Evolutionary conservation across 2,113 vertebrate species (phyloP), one percentile per base, ranked within the genome.

Genomic region (Columba janthina): DNA sequence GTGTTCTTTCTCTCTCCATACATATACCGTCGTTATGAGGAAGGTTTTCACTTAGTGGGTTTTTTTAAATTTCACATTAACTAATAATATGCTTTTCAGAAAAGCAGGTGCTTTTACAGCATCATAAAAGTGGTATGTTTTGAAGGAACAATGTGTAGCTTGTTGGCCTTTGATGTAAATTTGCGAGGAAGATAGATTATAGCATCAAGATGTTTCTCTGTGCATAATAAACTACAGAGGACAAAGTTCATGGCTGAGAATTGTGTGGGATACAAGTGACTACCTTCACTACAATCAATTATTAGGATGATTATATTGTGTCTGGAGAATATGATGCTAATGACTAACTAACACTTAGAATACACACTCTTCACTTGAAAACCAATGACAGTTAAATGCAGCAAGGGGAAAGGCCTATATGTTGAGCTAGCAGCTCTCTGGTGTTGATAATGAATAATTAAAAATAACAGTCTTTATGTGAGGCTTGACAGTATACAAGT

Each of bases 241-340:
- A 78, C 94, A 96, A 97, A 97, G 96, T 97, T 97, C 95, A 97
- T 72, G 81, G 66, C 84, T 92, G 94, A 94, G 96, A 96, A 93
- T 90, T 93, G 93, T 96, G 85, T 76, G 65, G 91, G 89, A 85
- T 97, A 72, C 85, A 93, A 94, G 93, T 89, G 92, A 96, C 90
- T 97, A 94, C 89, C 91, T 96, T 94, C 85, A 56, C 94, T 91
- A 88, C 73, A 90, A 94, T 97, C 96, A 96, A 67, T 97, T 95
- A 96, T 97, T 96, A 95, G 96, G 83, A 79, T 93, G 89, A 95
- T 97, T 95, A 91, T 79, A 90, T 93, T 86, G 57, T 86, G 91
- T 93, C 96, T 98, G 76, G 90, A 96, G 97, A 97, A 93, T 95
- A 93, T 73, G 51, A 91, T 84, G 80, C 84, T 95, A 95, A 96